These are phyloP conservation scores for Netelia inedita DNA, from an alignment of 2,888 invertebrate species.

Conservation along the genomic window DNA sequence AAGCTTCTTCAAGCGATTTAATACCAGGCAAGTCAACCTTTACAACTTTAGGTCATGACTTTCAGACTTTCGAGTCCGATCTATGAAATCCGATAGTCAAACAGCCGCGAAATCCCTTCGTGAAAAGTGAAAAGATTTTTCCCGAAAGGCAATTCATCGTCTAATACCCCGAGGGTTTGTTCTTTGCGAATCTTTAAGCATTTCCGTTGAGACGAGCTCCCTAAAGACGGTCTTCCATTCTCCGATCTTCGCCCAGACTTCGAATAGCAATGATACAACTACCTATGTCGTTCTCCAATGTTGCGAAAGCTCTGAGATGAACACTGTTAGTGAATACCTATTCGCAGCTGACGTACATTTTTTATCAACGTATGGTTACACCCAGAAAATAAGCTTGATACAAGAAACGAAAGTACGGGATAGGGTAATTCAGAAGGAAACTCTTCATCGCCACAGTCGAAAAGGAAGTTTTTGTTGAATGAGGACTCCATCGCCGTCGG, in stretches of 20 bases:
- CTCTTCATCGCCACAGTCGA: neutral
- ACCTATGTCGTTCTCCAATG: neutral
- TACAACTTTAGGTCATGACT: conserved; percentile 71
- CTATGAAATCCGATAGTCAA: conserved; percentile 54
- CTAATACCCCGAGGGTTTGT: conserved; percentile 8
- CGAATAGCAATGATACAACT: neutral
- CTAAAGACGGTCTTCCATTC: conserved; percentile 5
- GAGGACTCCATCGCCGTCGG: conserved; percentile 14
- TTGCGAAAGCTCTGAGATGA: neutral
- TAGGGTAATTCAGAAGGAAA: neutral
- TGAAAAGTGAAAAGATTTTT: conserved; percentile 41
- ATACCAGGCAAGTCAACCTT: conserved; percentile 56
- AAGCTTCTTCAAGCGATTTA: conserved; percentile 64
- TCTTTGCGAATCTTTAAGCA: neutral
- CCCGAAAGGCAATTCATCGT: conserved; percentile 1
- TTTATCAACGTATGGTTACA: neutral
- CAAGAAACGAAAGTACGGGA: neutral
- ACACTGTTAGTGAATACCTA: neutral
- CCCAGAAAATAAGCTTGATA: neutral
- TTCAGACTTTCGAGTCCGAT: conserved; percentile 44
- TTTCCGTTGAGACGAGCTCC: conserved; percentile 11
- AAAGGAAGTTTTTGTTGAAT: conserved; percentile 13
- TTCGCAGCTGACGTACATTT: neutral
- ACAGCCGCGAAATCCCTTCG: conserved; percentile 34
- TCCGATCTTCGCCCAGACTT: neutral